Evolutionary conservation across 2,797 vertebrate species (phyloP), one percentile per base, ranked within the genome.

Genomic region (Micropoecilia bifurca): DNA sequence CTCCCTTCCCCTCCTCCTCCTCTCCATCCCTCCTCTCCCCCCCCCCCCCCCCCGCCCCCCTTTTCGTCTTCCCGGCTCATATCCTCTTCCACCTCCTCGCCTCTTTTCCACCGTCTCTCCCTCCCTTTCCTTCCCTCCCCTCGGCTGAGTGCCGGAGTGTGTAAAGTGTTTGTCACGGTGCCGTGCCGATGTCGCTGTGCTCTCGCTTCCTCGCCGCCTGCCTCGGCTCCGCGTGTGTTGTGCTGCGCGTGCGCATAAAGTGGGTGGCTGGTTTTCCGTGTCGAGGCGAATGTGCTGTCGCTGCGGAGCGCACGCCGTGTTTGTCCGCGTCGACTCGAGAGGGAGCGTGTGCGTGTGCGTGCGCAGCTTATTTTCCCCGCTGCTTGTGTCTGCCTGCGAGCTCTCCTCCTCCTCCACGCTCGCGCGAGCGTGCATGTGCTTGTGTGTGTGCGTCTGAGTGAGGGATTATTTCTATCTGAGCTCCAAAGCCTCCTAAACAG

Each of bases 401-500:
- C 75, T 55, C 71, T 81, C 28, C 33, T 33, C 28, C 33, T 33
- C 33, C 43, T 41, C 14, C 80, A 79, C 69, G 57, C 78, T 81
- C 71, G 87, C 48, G 87, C 78, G 92, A 46, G 73, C 50, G 89
- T 80, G 83, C 63, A 47, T 28, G 33, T 43, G n/a, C 33, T 81
- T 71, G 77, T 68, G 71, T 61, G 87, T 79, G 92, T 92, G 92
- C 85, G 94, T 92, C 91, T 95, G 93, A 93, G 93, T 90, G 91
- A 91, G 92, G 91, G 92, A 94, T 94, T 95, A 94, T 94, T 95
- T 94, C 93, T 95, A 93, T 95, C 92, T 94, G 94, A 94, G 94
- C 94, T 93, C 93, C 93, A 95, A 94, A 95, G 92, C 93, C 91
- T 93, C 89, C 93, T 94, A 93, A 93, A 94, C 93, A 95, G 93